Evolutionary conservation across 2,113 vertebrate genomes (phyloP), one percentile per base, ranked within the genome.

Genomic region (cat (Felis catus)): DNA sequence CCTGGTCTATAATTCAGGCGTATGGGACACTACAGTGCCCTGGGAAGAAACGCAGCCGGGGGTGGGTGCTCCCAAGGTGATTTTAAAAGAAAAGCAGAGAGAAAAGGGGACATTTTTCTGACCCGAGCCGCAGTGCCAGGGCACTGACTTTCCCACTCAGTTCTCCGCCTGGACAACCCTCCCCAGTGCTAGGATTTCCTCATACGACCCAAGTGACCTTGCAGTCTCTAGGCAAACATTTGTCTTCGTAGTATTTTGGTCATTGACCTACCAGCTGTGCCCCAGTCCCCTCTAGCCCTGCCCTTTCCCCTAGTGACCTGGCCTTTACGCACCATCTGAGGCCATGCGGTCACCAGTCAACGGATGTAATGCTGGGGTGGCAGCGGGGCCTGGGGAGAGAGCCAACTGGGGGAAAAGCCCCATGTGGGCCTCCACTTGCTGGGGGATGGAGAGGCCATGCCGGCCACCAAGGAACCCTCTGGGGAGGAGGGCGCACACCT

Each of bases 11-110:
- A 25, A n/a, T n/a, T 27, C 9, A n/a, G 21, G 68, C 51, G 66
- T 14, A 39, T 21, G 41, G 66, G 84, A 74, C 11, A 5, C 33
- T 53, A 4, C 19, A 13, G 0, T 53, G 33, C 21, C 3, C 11
- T 25, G 80, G 8, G 2, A 29, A n/a, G 71, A 29, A 11, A 51
- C 6, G 12, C 1, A 9, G 23, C 0, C 3, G 12, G 23, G 39
- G 13, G 0, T 4, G 9, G n/a, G 25, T 14, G 31, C 3, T 16
- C 27, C 27, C 74, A 31, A 78, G 41, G 27, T 48, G 63, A 15
- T 51, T 36, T 86, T 71, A 68, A 41, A 84, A 89, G 80, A 65
- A 58, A 66, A 89, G 31, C 39, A 53, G 53, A 51, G 45, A 14
- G 5, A 8, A 55, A 11, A 45, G 11, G n/a, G 1, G 12, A 31